Evolutionary conservation across 2,113 vertebrate species (phyloP).

Genomic region (Tenebrosternarchus preto): DNA sequence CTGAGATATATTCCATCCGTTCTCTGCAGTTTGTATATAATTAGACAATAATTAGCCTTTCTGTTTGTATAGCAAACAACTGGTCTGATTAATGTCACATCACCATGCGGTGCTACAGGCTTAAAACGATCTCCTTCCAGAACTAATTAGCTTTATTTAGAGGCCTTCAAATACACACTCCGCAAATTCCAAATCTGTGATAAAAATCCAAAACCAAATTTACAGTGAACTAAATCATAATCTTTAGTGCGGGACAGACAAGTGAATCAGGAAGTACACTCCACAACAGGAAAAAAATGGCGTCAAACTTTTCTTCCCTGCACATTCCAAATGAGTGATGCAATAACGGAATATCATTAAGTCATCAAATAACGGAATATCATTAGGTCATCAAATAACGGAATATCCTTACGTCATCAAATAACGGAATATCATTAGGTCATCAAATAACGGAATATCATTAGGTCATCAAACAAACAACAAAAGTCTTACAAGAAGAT

Average conservation of each 20-base stretch:
- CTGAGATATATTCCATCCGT: not conserved
- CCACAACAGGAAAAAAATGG: not conserved
- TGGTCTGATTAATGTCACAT: not conserved
- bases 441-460: not conserved
- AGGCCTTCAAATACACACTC: not conserved
- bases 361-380: constrained; percentile 10
- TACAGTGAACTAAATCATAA: not conserved
- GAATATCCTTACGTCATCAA: no score
- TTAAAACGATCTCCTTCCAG: constrained; percentile 4
- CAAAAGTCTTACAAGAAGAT: constrained; percentile 9
- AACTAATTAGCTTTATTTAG: constrained; percentile 31
- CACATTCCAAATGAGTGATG: not conserved
- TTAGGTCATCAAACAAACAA: no score
- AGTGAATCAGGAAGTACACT: not conserved
- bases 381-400: not conserved
- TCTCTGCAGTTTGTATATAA: not conserved
- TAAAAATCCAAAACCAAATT: not conserved
- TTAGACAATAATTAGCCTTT: constrained; percentile 41
- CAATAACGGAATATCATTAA: constrained; percentile 18
- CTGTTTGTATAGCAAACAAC: constrained; percentile 19
- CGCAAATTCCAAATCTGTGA: not conserved
- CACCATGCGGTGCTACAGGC: not conserved
- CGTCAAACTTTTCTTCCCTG: not conserved
- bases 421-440: constrained; percentile 18
- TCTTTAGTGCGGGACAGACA: not conserved